A percentile compares a stretch with the other conserved stretches of the same genome.
Conservation (phyloP, 2,797 vertebrate genomes). For the Sternarchorhynchus goeldii region DNA sequence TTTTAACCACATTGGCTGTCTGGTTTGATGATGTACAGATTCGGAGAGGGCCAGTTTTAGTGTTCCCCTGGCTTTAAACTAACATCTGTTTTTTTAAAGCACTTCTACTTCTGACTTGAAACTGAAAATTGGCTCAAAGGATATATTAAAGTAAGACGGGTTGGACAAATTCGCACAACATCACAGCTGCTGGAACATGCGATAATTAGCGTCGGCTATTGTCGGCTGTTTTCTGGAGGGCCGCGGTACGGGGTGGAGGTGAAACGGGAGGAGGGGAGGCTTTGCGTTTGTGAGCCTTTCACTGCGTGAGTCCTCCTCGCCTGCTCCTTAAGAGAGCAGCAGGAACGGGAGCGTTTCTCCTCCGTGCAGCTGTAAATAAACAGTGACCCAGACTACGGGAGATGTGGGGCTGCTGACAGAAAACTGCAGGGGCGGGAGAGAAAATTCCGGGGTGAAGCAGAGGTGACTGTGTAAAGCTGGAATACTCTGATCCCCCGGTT, state of each 20-base stretch:
- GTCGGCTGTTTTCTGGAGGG: constrained; percentile 6
- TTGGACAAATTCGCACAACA: constrained; percentile 23
- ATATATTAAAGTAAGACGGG: constrained; percentile 15
- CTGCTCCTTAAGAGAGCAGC: background rate
- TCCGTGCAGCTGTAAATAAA: background rate
- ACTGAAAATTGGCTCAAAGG: constrained; percentile 28
- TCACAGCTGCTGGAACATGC: background rate
- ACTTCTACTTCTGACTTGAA: constrained; percentile 40
- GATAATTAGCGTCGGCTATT: constrained; percentile 8
- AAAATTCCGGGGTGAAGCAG: background rate
- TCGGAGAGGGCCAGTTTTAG: constrained; percentile 24
- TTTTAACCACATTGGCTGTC: constrained; percentile 46
- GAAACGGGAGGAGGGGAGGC: background rate
- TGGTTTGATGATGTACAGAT: constrained; percentile 52
- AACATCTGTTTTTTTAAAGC: constrained; percentile 49
- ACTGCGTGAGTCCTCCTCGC: background rate
- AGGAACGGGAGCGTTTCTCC: background rate
- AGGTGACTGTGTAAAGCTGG: background rate
- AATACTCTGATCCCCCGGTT: too few species aligned
- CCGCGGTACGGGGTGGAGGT: background rate
- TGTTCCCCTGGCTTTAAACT: constrained; percentile 29
- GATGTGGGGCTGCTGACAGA: background rate
- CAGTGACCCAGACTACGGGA: background rate
- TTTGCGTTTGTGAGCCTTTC: constrained; percentile 7
- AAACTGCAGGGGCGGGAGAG: background rate